Percentiles rank a stretch among this genome's conserved stretches.
Evolutionary conservation across 1,140 invertebrate species (phyloP).

Genomic region (Cotesia glomerata): DNA sequence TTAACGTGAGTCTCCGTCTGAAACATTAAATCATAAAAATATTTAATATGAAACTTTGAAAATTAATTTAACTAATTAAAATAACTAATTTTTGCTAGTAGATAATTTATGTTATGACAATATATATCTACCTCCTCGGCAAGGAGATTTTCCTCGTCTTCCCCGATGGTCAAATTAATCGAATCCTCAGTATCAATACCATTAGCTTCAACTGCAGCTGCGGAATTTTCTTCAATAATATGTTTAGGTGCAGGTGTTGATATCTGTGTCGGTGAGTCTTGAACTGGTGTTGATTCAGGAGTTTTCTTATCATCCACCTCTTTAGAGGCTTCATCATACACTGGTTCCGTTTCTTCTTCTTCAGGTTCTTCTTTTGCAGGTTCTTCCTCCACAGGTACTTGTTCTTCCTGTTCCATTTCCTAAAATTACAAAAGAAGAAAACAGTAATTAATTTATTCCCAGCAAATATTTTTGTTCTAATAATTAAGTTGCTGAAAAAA

Average conservation of each 20-base stretch:
- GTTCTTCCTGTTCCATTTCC: background rate
- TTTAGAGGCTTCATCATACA: background rate
- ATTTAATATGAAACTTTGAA: background rate
- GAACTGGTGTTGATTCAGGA: slow-evolving; percentile 36
- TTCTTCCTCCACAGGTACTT: slow-evolving; percentile 50
- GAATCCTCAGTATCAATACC: slow-evolving; percentile 77
- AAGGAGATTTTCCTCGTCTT: slow-evolving; percentile 78
- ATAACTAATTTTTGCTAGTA: background rate
- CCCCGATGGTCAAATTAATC: slow-evolving; percentile 80
- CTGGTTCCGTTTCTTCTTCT: slow-evolving; percentile 26
- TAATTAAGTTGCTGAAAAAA: slow-evolving; percentile 16
- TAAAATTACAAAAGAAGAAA: background rate
- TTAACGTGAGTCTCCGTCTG: slow-evolving; percentile 55
- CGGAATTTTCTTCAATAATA: slow-evolving; percentile 8
- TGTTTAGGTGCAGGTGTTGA: slow-evolving; percentile 29
- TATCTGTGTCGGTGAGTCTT: slow-evolving; percentile 10
- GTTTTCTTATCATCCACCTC: slow-evolving; percentile 40
- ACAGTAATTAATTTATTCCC: background rate
- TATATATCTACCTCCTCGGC: slow-evolving; percentile 76
- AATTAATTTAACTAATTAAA: slow-evolving; percentile 12
- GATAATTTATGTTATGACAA: slow-evolving; percentile 12
- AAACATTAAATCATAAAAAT: slow-evolving; percentile 33
- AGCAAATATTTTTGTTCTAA: background rate
- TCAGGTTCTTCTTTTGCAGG: slow-evolving; percentile 40
- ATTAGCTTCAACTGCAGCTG: slow-evolving; percentile 54